Evolutionary conservation across 2,113 vertebrate genomes (phyloP), one percentile per base, ranked within the genome.

Genomic region (Spheniscus mendiculus): DNA sequence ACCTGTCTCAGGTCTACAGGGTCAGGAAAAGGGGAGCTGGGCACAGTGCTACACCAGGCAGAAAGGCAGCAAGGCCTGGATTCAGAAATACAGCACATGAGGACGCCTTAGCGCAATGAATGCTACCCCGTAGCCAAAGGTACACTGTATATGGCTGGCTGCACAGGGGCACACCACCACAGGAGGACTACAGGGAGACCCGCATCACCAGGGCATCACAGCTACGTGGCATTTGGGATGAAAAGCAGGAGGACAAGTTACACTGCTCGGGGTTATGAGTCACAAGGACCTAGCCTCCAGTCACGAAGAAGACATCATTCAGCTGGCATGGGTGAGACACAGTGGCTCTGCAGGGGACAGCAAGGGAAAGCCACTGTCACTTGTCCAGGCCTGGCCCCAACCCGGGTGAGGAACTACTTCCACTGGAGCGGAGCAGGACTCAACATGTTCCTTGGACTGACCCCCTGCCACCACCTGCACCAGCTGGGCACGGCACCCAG

Each of bases 131-230:
- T 7, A 87, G 52, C 42, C 42, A 45, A 14, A 58, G 58, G 44
- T 5, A 63, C 11, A 6, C 2, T 23, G n/a, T 10, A 23, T 12
- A 0, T 3, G 9, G 25, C 27, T 29, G 15, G 18, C 78, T 82
- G 44, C 22, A 15, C 29, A 45, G 27, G 22, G 20, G 3, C 16
- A 65, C 27, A 8, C 27, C 21, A 25, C 17, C 53, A 69, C 17
- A n/a, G 1, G 2, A 22, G 0, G 0, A 32, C 12, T 36, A 34
- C 78, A 77, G 52, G 26, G 13, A 81, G 12, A 50, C 2, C 7
- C 8, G 17, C 7, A 3, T 17, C 34, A 42, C 29, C 59, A 82
- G 9, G 11, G 30, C 67, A 61, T 17, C 29, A 47, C 44, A 21
- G 20, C 30, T 70, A 6, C 0, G 0, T 2, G 30, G 44, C 25